A percentile compares a stretch with the other conserved stretches of the same genome.
These are phyloP conservation scores for Xanthorhoe spadicearia DNA, from an alignment of 2,888 invertebrate genomes.

Conservation along the genomic window DNA sequence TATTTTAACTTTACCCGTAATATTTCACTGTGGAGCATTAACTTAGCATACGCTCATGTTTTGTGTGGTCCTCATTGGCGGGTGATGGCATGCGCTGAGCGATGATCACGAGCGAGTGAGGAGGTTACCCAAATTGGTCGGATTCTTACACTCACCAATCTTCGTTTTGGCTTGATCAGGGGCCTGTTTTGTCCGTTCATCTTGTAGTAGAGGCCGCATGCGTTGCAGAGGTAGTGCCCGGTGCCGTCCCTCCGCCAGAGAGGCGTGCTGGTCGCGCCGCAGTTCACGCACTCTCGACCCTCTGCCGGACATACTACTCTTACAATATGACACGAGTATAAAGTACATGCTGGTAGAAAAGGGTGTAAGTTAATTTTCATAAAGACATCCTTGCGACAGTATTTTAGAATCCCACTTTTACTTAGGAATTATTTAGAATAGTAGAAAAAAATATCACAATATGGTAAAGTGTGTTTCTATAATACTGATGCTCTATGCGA, in stretches of 20 bases:
- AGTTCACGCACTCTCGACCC: constrained; percentile 99
- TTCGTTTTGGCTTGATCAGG: constrained; percentile 99
- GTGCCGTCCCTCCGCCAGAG: constrained; percentile 99
- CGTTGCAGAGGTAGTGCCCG: constrained; percentile 99
- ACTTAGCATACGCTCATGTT: constrained; percentile 22
- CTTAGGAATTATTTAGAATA: no score
- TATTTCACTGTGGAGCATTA: constrained; percentile 22
- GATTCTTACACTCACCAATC: constrained; percentile 96
- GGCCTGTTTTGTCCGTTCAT: constrained; percentile 99
- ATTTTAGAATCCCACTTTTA: background rate
- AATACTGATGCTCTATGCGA: background rate
- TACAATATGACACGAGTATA: constrained; percentile 27
- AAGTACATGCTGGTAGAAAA: background rate
- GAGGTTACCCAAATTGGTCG: constrained; percentile 74
- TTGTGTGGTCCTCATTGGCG: constrained; percentile 23
- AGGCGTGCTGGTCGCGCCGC: constrained; percentile 99
- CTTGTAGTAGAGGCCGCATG: constrained; percentile 99
- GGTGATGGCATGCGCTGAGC: constrained; percentile 9
- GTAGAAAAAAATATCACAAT: background rate
- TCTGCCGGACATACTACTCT: constrained; percentile 84
- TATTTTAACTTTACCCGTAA: constrained; percentile 21
- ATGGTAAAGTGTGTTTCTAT: background rate
- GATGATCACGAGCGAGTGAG: constrained; percentile 23
- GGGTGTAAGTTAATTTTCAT: background rate
- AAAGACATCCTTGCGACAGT: background rate